These are phyloP conservation scores for cat (Felis catus) DNA, from an alignment of 2,113 vertebrate species.

Conservation along the genomic window F.catus_Fca126_mat1.0 CM031416.1:129274501-129275000, in stretches of 20 bases:
- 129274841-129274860: not conserved
- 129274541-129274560: constrained; percentile 11
- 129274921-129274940: not conserved
- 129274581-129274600: constrained; percentile 88
- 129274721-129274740: constrained; percentile 95
- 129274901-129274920: not conserved
- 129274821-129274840: not conserved
- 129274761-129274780: not conserved
- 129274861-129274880: not conserved
- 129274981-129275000: not conserved
- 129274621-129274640: constrained; percentile 96
- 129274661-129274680: constrained; percentile 96
- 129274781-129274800: not conserved
- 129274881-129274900: not conserved
- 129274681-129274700: constrained; percentile 98
- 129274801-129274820: not conserved
- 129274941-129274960: not conserved
- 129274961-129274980: not conserved
- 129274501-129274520: constrained; percentile 80
- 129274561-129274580: constrained; percentile 57
- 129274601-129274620: constrained; percentile 98
- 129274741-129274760: not conserved
- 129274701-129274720: constrained; percentile 97
- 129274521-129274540: constrained; percentile 52
- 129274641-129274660: constrained; percentile 97